Conservation (phyloP, 2,113 vertebrate species). For the Terrapene triunguis region DNA sequence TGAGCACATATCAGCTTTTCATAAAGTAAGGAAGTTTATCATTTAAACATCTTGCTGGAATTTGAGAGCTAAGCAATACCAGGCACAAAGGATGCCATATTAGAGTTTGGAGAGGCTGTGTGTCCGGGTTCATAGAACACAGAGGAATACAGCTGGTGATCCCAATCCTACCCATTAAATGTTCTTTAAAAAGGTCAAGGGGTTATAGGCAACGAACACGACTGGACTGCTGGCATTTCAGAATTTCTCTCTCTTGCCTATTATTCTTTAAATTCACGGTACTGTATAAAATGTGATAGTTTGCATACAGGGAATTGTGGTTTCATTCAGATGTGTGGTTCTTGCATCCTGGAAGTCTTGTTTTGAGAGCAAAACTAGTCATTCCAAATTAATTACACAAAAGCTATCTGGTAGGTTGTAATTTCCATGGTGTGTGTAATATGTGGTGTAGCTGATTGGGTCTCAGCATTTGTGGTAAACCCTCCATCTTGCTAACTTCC, state of each 20-base stretch:
- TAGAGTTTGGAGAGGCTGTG: neutral
- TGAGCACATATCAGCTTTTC: neutral
- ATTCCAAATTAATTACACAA: conserved; percentile 71
- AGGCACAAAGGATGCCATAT: neutral
- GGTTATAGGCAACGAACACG: conserved; percentile 9
- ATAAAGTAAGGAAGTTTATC: neutral
- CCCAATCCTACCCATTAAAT: neutral
- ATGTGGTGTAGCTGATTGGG: conserved; percentile 74
- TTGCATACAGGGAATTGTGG: conserved; percentile 68
- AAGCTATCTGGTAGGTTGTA: conserved; percentile 67
- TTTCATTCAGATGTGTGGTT: conserved; percentile 62
- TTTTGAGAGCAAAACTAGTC: conserved; percentile 71
- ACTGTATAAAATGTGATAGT: conserved; percentile 55
- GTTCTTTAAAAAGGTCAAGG: conserved; percentile 3
- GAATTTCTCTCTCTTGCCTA: conserved; percentile 50
- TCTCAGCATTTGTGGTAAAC: conserved; percentile 63
- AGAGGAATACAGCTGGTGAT: neutral
- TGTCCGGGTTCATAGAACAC: neutral
- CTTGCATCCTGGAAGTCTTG: conserved; percentile 74
- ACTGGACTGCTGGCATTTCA: conserved; percentile 57
- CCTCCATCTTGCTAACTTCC: conserved; percentile 72
- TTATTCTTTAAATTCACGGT: conserved; percentile 62
- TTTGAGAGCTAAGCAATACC: neutral
- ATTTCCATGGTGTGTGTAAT: conserved; percentile 76
- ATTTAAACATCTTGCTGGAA: neutral